These are phyloP conservation scores for Epinephelus awoara DNA, from an alignment of 2,797 vertebrate species.

Conservation along the genomic window DNA sequence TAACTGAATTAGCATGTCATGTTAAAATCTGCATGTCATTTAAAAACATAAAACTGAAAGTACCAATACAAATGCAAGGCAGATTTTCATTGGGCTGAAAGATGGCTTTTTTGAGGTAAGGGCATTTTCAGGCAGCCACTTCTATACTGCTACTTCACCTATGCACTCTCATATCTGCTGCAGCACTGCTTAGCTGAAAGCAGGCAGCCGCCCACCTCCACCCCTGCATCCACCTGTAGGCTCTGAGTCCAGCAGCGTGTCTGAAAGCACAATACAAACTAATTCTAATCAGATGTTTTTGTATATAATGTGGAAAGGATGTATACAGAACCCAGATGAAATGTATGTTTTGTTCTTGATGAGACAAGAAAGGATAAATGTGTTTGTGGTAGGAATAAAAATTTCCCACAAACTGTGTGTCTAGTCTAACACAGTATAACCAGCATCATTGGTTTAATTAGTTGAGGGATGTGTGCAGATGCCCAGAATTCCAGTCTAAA, in stretches of 20 bases:
- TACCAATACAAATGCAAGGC: neutral
- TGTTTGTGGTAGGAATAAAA: too few relatives aligned
- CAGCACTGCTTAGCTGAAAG: neutral
- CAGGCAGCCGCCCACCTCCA: neutral
- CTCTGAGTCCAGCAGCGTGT: neutral
- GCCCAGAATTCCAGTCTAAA: too few relatives aligned
- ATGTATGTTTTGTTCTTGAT: too few relatives aligned
- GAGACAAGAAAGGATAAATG: too few relatives aligned
- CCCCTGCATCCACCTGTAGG: neutral
- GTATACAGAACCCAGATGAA: neutral
- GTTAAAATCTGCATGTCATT: slow-evolving; percentile 11
- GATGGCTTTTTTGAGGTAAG: neutral
- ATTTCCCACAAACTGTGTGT: too few relatives aligned
- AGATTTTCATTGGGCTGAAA: neutral
- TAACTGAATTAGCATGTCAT: slow-evolving; percentile 15
- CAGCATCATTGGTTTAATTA: too few relatives aligned
- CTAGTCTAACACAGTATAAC: too few relatives aligned
- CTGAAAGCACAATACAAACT: neutral
- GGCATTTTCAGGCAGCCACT: neutral
- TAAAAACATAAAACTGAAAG: neutral
- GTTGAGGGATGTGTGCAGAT: too few relatives aligned
- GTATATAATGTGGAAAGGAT: neutral
- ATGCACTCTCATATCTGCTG: neutral
- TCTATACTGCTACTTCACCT: neutral
- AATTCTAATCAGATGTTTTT: neutral